Conservation (phyloP, 2,113 vertebrate species). For the Hemicordylus capensis region DNA sequence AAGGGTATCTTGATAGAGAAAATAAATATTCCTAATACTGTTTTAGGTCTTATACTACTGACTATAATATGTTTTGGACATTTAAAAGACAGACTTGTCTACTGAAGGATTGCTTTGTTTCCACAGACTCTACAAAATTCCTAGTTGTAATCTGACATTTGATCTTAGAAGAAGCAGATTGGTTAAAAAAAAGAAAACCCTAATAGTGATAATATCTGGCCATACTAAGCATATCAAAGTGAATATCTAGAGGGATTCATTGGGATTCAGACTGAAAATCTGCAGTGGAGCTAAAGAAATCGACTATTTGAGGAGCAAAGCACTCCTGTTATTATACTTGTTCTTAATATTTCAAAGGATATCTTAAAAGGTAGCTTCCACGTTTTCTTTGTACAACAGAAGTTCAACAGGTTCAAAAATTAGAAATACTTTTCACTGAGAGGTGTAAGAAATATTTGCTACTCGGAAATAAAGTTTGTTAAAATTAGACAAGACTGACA, state of each 20-base stretch:
- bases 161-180: neutral
- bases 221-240: neutral
- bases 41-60: neutral
- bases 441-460: neutral
- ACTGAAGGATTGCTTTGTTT: neutral
- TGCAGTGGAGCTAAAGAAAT: neutral
- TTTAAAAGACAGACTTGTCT: constrained; percentile 29
- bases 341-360: neutral
- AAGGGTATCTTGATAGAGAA: neutral
- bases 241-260: neutral
- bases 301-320: neutral
- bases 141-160: neutral
- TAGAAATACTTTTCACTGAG: neutral
- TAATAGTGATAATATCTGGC: neutral
- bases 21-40: neutral
- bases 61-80: constrained; percentile 18
- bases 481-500: neutral
- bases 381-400: neutral
- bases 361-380: neutral
- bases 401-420: neutral
- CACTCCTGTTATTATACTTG: fast-evolving
- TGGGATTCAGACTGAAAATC: neutral
- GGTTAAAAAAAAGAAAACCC: neutral
- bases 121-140: fast-evolving
- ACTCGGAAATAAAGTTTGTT: neutral